Evolutionary conservation across 2,888 invertebrate genomes (phyloP), one percentile per base, ranked within the genome.

Genomic region (Nymphalis c-album): DNA sequence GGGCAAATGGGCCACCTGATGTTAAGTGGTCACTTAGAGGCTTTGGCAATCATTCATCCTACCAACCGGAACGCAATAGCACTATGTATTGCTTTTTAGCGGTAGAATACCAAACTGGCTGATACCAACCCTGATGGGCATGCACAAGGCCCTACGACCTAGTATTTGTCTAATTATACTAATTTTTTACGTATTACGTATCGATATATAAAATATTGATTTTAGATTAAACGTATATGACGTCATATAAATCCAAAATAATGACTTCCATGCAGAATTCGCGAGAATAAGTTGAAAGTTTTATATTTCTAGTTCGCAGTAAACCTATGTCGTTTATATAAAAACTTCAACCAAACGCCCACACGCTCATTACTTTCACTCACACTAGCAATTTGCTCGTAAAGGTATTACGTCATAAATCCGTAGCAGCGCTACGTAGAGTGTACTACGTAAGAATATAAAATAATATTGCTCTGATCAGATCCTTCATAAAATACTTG

Each of bases 321-420:
- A 31, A 55, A 5, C 13, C 40, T 16, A 31, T 17, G 53, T 55
- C 26, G 26, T 55, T 55, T 31, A 31, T 31, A 55, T 55, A 16
- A 55, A 55, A 55, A 16, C 57, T 57, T 40, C 40, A 53, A 53
- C 26, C 7, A 26, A 55, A 57, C 18, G 10, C 57, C 40, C 40
- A 57, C 35, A 57, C 35, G 18, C 47, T 47, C 40, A 66, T 66
- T 47, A 47, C 53, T 60, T 64, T 45, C 55, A 47, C 47, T 55
- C 31, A 45, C 20, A 26, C 46, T 16, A 47, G 16, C 40, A 55
- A 47, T 48, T 63, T 50, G 26, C 60, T 47, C 26, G 60, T 61
- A 60, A 35, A 66, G 60, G 55, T 66, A 60, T 61, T 55, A 61
- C 61, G 66, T 61, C 66, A 61, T 66, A 61, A 60, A 55, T 45